Evolutionary conservation across 2,113 vertebrate species (phyloP).

Genomic region (Crotalus horridus): DNA sequence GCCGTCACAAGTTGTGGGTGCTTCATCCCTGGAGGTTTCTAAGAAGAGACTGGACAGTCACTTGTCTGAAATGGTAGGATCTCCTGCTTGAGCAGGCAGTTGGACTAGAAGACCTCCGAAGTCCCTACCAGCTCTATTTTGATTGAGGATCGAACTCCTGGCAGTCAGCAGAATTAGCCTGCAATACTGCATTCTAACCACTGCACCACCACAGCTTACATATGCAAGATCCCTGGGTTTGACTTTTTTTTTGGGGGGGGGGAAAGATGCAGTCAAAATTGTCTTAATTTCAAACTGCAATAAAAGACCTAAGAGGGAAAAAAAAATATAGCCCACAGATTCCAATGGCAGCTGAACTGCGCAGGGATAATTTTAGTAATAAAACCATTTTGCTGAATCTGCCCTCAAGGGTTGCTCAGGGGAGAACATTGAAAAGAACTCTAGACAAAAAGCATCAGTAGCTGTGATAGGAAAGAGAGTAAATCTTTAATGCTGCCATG

Average conservation of each 20-base stretch:
- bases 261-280: not conserved
- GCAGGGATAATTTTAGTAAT: not conserved
- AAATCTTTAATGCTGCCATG: not conserved
- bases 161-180: not conserved
- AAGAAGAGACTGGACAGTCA: no score
- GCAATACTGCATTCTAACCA: not conserved
- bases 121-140: no score
- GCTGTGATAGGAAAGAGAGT: not conserved
- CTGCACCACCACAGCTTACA: not conserved
- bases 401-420: not conserved
- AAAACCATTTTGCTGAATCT: not conserved
- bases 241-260: not conserved
- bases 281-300: not conserved
- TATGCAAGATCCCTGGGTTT: not conserved
- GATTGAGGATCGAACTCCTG: not conserved
- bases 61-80: no score
- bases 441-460: not conserved
- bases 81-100: no score
- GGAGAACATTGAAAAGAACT: not conserved
- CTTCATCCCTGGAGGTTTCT: no score
- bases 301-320: not conserved
- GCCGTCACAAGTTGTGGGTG: no score
- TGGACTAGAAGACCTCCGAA: no score
- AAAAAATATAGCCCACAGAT: not conserved
- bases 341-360: not conserved